Evolutionary conservation across 2,888 invertebrate genomes (phyloP), one percentile per base, ranked within the genome.

Genomic region (Andrena hattorfiana): DNA sequence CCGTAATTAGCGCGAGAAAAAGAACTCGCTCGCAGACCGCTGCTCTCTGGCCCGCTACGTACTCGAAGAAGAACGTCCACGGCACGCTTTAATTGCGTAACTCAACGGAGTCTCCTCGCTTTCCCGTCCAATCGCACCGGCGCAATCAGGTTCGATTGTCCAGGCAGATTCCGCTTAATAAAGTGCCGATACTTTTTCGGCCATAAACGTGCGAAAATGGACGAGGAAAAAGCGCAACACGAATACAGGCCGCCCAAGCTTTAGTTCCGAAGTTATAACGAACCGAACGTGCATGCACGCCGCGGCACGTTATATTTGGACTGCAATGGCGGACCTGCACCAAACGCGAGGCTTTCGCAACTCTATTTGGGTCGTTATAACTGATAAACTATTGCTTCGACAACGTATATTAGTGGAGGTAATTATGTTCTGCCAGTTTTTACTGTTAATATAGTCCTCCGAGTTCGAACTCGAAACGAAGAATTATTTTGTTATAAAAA

Each of bases 11-110:
- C 28, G 5, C 42, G 28, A 20, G 28, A 20, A 10, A 28, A 32
- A 42, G 32, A 66, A 66, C 73, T 77, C 28, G 77, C 62, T 67
- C 51, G n/a, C 60, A 51, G n/a, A 54, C 54, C 51, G 16, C 30
- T 30, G 13, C 42, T 30, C 23, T 16, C 28, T 8, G 30, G 4
- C 28, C 13, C n/a, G 60, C 30, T 62, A 16, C 48, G 62, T 51
- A 67, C 49, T 67, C 51, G 72, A 73, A 67, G 54, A 62, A 67
- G 62, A 73, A 67, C 60, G 54, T 73, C 51, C 60, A 30, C 10
- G 16, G 30, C 49, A 49, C 73, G 63, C 30, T 60, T 73, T 73
- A 77, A 73, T 77, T 62, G 73, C 67, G 67, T 67, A 54, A 77
- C 63, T 67, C 30, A 10, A 42, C 23, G 60, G 30, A 62, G 30